Base-by-base conservation (phyloP, 2,888 invertebrate species). In the Heliconius aoede region DNA sequence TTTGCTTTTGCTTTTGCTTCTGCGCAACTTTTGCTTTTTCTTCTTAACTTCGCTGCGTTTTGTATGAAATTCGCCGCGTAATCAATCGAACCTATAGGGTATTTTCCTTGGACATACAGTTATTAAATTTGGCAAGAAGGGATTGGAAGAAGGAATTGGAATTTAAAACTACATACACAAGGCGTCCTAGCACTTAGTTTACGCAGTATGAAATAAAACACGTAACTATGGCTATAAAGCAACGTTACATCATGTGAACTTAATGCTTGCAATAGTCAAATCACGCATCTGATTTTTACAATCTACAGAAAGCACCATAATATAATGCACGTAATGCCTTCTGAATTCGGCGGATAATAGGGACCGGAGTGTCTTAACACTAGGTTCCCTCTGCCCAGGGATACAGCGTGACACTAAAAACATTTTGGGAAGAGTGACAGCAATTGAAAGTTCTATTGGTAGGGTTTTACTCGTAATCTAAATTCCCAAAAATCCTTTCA, bases 401-500 rank as follows among this genome's bases (percentile, higher is more conserved):
- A 46, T 46, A 18, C 1, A 7, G 1, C 5, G 46, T 46, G 18
- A 46, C 2, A 2, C 4, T 58, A 21, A 24, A 58, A 58, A 58
- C 21, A 21, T 55, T 18, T 46, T 18, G 5, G 4, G 5, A 60
- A 24, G 26, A 7, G 60, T 15, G 15, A 60, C 3, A 26, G 18
- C 13, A 26, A 26, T 60, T 60, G 73, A 75, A 77, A 79, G 76
- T 79, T 77, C 76, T 72, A 76, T 80, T 74, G 79, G 62, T 79
- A 78, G 76, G 18, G 18, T 15, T 18, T 80, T 79, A 81, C 78
- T 79, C 76, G 75, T 77, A 81, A 79, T 78, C 81, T 81, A 81
- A 79, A 82, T 81, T 77, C 76, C 74, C 13, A 28, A 79, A 81
- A 82, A 83, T 80, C 81, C 79, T 80, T 82, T 81, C 79, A 79